Base-by-base conservation (phyloP, 2,888 invertebrate genomes). In the Cynaeus angustus region DNA sequence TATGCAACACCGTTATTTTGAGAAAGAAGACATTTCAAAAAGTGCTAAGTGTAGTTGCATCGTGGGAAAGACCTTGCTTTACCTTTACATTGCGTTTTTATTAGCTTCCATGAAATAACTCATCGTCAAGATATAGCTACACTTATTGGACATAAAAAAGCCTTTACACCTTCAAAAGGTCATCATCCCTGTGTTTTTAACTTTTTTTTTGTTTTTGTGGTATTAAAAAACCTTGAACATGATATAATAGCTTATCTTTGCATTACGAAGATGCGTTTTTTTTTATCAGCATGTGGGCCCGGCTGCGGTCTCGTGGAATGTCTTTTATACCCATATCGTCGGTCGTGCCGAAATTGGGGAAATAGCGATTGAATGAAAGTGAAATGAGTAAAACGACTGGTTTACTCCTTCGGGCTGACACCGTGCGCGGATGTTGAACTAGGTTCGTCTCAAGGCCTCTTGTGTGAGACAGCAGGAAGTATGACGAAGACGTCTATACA, bases 371-470 rank as follows among this genome's bases (percentile, higher is more conserved):
- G 78, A 82, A 83, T 80, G 84, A 84, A 84, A 84, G 84, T 83
- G 84, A 84, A 84, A 83, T 82, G 82, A 83, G 83, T 83, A 81
- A 83, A 84, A 82, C 80, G 77, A 78, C 67, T 75, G 74, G 75
- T 72, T 71, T 68, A 73, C 75, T 73, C 72, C 75, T 73, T 72
- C 75, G 61, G 71, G 70, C 71, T 68, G 73, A 75, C 74, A 71
- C 70, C 68, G 68, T 73, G 69, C 73, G 81, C 84, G 85, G 85
- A 85, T 85, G 83, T 85, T 85, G 85, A 85, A 85, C 85, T 84
- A 85, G 84, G 85, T 84, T 83, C 82, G 85, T 85, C 85, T 84
- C 85, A 85, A 85, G 85, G 85, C 82, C 85, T 83, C 76, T 66
- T 73, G 75, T 79, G 79, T 78, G 80, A 79, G 79, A 78, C 77